Conservation (phyloP, 2,888 invertebrate species). For the Torymus auratus region DNA sequence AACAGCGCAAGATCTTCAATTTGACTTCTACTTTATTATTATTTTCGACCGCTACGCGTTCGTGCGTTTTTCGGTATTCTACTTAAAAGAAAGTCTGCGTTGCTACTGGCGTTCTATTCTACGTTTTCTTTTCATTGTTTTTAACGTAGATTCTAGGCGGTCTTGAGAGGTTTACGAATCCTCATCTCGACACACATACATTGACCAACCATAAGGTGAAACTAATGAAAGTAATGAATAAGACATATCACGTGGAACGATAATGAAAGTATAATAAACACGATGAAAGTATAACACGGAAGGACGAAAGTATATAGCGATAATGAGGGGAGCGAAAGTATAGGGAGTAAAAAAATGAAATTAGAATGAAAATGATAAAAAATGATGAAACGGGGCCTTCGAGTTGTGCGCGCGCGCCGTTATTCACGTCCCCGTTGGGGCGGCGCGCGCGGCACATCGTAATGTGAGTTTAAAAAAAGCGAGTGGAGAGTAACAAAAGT, state of each 20-base stretch:
- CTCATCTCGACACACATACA: constrained; percentile 17
- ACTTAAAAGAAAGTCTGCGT: constrained; percentile 5
- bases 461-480: constrained; percentile 38
- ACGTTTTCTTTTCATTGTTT: background rate
- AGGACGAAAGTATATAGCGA: constrained; percentile 36
- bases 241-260: constrained; percentile 30
- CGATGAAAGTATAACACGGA: constrained; percentile 42
- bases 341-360: constrained; percentile 21
- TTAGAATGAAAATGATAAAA: constrained; percentile 37
- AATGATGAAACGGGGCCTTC: constrained; percentile 56
- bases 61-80: background rate
- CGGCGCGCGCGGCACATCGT: constrained; percentile 42
- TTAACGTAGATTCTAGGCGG: constrained; percentile 2
- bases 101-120: background rate
- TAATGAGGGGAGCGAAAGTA: background rate
- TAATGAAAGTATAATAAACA: constrained; percentile 46
- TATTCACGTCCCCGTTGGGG: background rate
- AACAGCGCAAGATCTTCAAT: background rate
- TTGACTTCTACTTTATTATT: constrained; percentile 2
- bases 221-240: constrained; percentile 33
- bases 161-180: background rate
- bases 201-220: constrained; percentile 30
- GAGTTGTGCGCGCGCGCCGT: constrained; percentile 51
- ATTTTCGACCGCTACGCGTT: background rate
- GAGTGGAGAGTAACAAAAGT: constrained; percentile 41